Evolutionary conservation across 2,113 vertebrate genomes (phyloP).

Genomic region (Perognathus longimembris): DNA sequence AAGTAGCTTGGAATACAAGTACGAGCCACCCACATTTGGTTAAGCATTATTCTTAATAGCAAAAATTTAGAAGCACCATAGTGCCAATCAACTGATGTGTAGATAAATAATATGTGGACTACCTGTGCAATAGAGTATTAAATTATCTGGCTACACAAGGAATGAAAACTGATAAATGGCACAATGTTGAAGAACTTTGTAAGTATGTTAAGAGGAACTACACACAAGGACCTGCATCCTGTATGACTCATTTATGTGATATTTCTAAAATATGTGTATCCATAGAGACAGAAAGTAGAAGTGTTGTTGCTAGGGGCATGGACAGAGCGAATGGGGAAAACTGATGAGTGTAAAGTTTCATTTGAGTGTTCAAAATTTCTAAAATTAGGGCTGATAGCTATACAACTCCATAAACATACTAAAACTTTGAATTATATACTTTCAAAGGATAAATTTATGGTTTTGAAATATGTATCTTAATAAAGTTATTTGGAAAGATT

Average conservation of each 20-base stretch:
- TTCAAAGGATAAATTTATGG: not conserved
- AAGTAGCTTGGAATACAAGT: no score
- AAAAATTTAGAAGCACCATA: not conserved
- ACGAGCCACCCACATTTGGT: not conserved
- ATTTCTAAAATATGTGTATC: not conserved
- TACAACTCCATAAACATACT: not conserved
- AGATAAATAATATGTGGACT: not conserved
- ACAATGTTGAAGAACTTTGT: not conserved
- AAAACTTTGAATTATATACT: not conserved
- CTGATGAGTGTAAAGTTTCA: not conserved
- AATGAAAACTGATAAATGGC: not conserved
- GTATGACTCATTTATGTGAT: not conserved
- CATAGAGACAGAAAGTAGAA: not conserved
- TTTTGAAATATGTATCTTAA: no score
- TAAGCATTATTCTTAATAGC: not conserved
- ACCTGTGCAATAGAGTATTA: not conserved
- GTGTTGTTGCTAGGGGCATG: not conserved
- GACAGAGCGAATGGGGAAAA: no score
- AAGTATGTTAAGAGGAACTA: not conserved
- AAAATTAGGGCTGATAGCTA: not conserved
- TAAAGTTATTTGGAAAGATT: no score
- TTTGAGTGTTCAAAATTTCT: not conserved
- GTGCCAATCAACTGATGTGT: not conserved
- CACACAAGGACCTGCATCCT: not conserved
- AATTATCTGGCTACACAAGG: not conserved